Base-by-base conservation (phyloP, 2,797 vertebrate genomes). In the Myotis pilosus region DNA sequence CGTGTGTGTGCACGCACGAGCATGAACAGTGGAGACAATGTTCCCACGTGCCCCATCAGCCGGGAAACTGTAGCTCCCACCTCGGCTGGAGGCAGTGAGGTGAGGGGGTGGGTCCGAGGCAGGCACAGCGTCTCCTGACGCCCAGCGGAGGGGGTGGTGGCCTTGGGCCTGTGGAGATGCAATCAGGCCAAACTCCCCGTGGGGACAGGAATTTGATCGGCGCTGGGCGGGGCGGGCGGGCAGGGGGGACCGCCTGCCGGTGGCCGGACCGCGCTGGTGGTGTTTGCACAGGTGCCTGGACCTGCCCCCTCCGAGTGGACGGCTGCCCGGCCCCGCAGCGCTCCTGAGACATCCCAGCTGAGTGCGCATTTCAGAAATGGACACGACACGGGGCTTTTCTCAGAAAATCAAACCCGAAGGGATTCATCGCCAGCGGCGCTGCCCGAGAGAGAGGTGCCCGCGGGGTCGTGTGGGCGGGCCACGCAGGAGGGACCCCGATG, bases 1-100 rank as follows among this genome's bases (percentile, higher is more conserved):
- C 0, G 3, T 13, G 30, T 1, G 2, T 13, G 1, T 12, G 17
- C 55, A 5, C 33, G 11, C 41, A n/a, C 2, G n/a, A 68, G 19
- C 64, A 33, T 23, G 55, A 25, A 57, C n/a, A 1, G 7, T 13
- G 78, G 51, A 15, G 8, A 25, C 2, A 0, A 7, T 0, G 19
- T 6, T n/a, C 38, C 44, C 4, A 1, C 0, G 2, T 8, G n/a
- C 41, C 33, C 55, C 36, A 6, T 9, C 15, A 5, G 16, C 84
- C n/a, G 4, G 64, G 84, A 25, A 13, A 36, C 47, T 2, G 8
- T 7, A 2, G 25, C 55, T 16, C 33, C 33, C 66, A 19, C 9
- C 0, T 38, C 16, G 4, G 69, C n/a, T 8, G n/a, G 23, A 87
- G 41, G 85, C 41, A 41, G 38, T 41, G 7, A 6, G 4, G 22